phyloP scores from a whole-genome alignment of 2,113 vertebrate species.

The Campylomormyrus numenius region DNA sequence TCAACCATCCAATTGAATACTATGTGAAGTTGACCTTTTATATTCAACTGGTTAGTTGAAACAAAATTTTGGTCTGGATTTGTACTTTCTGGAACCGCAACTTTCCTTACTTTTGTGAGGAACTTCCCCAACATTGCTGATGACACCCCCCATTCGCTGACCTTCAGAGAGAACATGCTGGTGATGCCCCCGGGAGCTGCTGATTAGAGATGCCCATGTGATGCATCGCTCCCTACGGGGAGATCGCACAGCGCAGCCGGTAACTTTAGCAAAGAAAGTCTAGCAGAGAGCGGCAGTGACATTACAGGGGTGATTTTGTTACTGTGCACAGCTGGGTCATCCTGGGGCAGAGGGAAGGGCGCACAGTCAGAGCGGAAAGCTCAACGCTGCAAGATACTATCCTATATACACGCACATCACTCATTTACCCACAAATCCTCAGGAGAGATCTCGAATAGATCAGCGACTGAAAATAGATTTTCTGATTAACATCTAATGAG shows the following conservation, averaged over 20 bases:
- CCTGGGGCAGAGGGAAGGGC: neutral
- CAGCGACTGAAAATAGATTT: conserved; percentile 63
- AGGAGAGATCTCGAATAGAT: conserved; percentile 59
- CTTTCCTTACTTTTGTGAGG: too few relatives aligned
- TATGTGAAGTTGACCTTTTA: too few relatives aligned
- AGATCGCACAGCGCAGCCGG: neutral
- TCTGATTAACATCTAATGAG: conserved; percentile 72
- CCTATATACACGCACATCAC: conserved; percentile 42
- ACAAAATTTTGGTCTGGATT: neutral
- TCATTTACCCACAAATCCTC: conserved; percentile 48
- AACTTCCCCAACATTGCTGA: neutral
- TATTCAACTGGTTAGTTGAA: neutral
- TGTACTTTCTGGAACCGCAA: neutral
- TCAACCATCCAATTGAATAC: neutral
- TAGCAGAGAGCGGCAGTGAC: neutral
- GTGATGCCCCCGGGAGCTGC: neutral
- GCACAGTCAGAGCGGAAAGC: neutral
- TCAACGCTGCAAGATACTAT: neutral
- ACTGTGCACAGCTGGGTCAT: neutral
- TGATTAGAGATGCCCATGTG: neutral
- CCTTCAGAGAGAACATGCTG: neutral
- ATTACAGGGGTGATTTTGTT: neutral
- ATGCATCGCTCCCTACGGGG: neutral
- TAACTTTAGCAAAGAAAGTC: neutral
- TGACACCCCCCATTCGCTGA: neutral